phyloP scores from a whole-genome alignment of 2,113 vertebrate genomes.

The Acanthisitta chloris region DNA sequence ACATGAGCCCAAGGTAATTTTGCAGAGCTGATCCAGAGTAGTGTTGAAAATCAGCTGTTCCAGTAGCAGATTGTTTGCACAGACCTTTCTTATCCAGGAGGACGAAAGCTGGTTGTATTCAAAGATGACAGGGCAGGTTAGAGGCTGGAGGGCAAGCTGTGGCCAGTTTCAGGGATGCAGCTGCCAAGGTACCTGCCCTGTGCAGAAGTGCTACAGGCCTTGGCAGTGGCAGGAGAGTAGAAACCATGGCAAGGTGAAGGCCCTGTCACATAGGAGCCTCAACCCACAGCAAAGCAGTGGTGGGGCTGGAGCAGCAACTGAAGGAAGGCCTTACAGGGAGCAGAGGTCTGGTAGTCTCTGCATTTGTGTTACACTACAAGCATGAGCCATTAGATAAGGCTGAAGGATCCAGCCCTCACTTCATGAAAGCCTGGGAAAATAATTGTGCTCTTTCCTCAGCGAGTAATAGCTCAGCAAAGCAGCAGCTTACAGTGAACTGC shows the following conservation, averaged over 20 bases:
- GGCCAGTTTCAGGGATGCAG: not conserved
- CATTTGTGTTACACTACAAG: not conserved
- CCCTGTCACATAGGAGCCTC: not conserved
- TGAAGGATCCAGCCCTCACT: not conserved
- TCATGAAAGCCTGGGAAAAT: not conserved
- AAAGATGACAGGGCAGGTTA: not conserved
- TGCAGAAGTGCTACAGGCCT: not conserved
- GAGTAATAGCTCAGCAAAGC: not conserved
- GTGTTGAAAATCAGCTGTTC: not conserved
- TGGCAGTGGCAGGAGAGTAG: not conserved
- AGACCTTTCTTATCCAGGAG: not conserved
- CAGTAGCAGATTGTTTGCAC: not conserved
- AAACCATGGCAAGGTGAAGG: not conserved
- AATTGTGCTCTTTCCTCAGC: not conserved
- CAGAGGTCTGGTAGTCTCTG: not conserved
- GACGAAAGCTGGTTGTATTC: not conserved
- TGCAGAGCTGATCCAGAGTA: not conserved
- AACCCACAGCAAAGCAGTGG: accelerated
- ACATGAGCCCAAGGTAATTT: not conserved
- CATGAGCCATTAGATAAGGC: not conserved
- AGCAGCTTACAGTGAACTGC: not conserved
- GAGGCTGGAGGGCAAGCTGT: not conserved
- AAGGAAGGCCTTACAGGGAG: not conserved
- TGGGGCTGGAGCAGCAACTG: not conserved
- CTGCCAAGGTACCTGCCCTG: not conserved